These are phyloP conservation scores for Stictonetta naevosa DNA, from an alignment of 2,113 vertebrate genomes.

Conservation along the genomic window DNA sequence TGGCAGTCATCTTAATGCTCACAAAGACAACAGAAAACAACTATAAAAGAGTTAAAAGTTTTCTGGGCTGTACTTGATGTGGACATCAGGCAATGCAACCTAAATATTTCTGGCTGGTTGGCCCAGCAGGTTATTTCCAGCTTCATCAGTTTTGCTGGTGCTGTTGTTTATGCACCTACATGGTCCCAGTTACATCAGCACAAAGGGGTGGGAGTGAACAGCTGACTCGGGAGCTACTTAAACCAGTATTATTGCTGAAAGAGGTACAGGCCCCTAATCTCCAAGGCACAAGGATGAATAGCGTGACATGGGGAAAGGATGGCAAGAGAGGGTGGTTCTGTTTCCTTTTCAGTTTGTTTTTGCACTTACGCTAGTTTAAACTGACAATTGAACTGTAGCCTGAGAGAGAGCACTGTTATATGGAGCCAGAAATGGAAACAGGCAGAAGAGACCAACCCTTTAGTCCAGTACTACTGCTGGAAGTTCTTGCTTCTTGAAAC, in stretches of 20 bases:
- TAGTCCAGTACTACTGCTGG: not conserved
- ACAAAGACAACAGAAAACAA: not conserved
- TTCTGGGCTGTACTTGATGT: not conserved
- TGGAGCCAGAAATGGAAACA: not conserved
- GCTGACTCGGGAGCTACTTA: not conserved
- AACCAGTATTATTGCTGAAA: rapidly evolving
- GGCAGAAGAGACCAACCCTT: not conserved
- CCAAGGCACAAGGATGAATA: not conserved
- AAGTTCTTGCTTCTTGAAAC: not conserved
- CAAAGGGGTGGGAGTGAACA: not conserved
- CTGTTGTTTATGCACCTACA: not conserved
- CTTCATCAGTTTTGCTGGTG: not conserved
- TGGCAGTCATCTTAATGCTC: not conserved
- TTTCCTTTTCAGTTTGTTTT: not conserved
- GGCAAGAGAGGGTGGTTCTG: not conserved
- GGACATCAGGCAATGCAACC: not conserved
- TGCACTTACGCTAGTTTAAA: not conserved
- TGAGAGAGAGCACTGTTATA: rapidly evolving
- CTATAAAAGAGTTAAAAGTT: not conserved
- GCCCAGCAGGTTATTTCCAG: not conserved
- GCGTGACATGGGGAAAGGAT: not conserved
- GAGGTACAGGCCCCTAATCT: not conserved
- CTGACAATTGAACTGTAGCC: not conserved
- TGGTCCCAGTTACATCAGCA: not conserved
- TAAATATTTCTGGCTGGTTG: not conserved